A percentile compares a stretch with the other conserved stretches of the same genome.
Evolutionary conservation across 1,140 invertebrate species (phyloP).

Genomic region (Platyura marginata): DNA sequence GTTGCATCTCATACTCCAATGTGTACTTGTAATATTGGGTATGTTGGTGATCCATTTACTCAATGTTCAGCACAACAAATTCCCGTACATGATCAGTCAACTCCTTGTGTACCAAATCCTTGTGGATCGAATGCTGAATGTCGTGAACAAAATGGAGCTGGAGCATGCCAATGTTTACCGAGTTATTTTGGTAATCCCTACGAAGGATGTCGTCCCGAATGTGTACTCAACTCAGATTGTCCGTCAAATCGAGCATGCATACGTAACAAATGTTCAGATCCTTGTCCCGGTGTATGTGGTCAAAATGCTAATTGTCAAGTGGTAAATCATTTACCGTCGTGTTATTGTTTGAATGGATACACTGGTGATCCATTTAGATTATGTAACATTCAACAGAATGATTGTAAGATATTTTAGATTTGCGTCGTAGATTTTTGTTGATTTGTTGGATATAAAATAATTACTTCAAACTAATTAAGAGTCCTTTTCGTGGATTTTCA

Average conservation of each 20-base stretch:
- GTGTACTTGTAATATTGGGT: conserved; percentile 56
- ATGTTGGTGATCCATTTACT: conserved; percentile 68
- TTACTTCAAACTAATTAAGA: conserved; percentile 39
- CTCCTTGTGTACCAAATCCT: conserved; percentile 46
- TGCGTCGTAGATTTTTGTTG: conserved; percentile 67
- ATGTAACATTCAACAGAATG: conserved; percentile 28
- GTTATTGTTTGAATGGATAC: conserved; percentile 42
- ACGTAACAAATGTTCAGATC: conserved; percentile 57
- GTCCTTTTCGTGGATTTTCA: conserved; percentile 12
- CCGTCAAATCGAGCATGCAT: too few relatives aligned
- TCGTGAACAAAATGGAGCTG: conserved; percentile 37
- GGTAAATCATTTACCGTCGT: conserved; percentile 53
- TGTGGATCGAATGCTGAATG: conserved; percentile 53
- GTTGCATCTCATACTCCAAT: conserved; percentile 70
- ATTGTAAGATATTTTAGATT: conserved; percentile 47
- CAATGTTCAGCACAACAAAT: conserved; percentile 25
- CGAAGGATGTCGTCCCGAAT: too few relatives aligned
- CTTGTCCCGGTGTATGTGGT: conserved; percentile 61
- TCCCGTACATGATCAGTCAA: conserved; percentile 5
- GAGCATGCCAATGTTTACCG: conserved; percentile 48
- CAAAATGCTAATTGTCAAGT: conserved; percentile 52
- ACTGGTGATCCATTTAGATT: conserved; percentile 46
- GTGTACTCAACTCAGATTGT: too few relatives aligned
- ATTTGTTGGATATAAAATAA: conserved; percentile 32
- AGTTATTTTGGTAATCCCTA: too few relatives aligned